phyloP scores from a whole-genome alignment of 2,888 invertebrate species.

The Lepidocyrtoides sp. region DNA sequence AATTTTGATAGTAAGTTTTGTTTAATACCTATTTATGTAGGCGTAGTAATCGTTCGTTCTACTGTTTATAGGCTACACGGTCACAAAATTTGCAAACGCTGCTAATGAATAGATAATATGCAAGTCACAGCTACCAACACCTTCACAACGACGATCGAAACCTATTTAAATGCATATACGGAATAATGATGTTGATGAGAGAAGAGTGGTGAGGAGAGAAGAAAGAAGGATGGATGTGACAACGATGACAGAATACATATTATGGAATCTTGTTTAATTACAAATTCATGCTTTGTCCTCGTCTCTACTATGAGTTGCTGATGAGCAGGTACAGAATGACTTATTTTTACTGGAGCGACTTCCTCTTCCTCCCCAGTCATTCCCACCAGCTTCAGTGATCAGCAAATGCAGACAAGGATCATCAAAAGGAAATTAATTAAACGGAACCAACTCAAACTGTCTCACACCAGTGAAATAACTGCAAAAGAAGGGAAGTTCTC shows the following conservation, averaged over 20 bases:
- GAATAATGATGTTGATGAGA: constrained; percentile 53
- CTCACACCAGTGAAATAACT: constrained; percentile 41
- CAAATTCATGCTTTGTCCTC: constrained; percentile 19
- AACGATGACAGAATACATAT: constrained; percentile 40
- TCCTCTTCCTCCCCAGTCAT: not conserved
- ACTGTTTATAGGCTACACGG: not conserved
- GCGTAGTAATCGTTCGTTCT: not conserved
- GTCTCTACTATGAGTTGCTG: not conserved
- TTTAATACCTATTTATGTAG: not conserved
- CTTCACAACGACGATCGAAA: constrained; percentile 38
- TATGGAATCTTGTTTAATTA: constrained; percentile 40
- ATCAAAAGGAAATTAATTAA: constrained; percentile 80
- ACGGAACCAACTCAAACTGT: constrained; percentile 49
- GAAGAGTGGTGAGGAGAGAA: not conserved
- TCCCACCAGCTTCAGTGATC: constrained; percentile 29
- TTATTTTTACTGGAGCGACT: not conserved
- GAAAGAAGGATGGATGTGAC: constrained; percentile 28
- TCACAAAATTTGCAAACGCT: constrained; percentile 25
- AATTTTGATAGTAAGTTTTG: not conserved
- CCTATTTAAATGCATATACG: constrained; percentile 24
- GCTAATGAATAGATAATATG: constrained; percentile 37
- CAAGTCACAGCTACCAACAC: not conserved
- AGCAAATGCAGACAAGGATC: constrained; percentile 25
- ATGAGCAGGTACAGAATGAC: constrained; percentile 10
- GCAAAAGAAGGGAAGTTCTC: not conserved